Evolutionary conservation across 2,113 vertebrate genomes (phyloP), one percentile per base, ranked within the genome.

Genomic region (Ivindomyrus marchei): DNA sequence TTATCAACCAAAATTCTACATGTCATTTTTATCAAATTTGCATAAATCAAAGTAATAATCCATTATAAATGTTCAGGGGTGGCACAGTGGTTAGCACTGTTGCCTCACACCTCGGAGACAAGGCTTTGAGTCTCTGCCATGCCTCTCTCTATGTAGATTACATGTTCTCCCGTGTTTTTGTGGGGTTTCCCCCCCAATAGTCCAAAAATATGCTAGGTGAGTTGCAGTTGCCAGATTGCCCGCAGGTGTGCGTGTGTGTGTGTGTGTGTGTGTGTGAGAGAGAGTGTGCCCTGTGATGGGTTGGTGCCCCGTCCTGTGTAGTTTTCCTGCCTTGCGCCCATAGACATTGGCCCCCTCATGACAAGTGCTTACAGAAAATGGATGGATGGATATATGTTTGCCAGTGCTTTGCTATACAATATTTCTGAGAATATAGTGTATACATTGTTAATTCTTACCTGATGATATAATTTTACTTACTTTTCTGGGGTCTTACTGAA

Each of bases 391-490:
- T 52, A 52, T 52, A 52, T 1, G 3, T 52, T 4, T 24, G 91
- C 3, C 13, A 52, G 50, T 52, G 13, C 92, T 93, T 84, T 94
- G 91, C 94, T 94, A 92, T 94, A 94, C 42, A 94, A 95, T 90
- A 96, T 95, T 91, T 96, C 93, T 1, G 95, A 95, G 92, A 95
- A 96, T 39, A 95, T 92, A 13, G 94, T 95, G 95, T 96, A 96
- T 93, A 96, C 93, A 66, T 96, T 96, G 70, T 96, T 93, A 90
- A 95, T 95, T 88, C 94, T 94, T 89, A 95, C 95, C 8, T 85
- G 89, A 49, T 92, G 15, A 52, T 52, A 17, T 17, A 19, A 52
- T 52, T 19, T 52, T 52, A 52, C 50, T 19, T 52, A 52, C 15
- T 52, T 15, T 50, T 50, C 13, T 50, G 49, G 49, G 49, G 49